Evolutionary conservation across 2,797 vertebrate species (phyloP).

Genomic region (Chromis chromis): DNA sequence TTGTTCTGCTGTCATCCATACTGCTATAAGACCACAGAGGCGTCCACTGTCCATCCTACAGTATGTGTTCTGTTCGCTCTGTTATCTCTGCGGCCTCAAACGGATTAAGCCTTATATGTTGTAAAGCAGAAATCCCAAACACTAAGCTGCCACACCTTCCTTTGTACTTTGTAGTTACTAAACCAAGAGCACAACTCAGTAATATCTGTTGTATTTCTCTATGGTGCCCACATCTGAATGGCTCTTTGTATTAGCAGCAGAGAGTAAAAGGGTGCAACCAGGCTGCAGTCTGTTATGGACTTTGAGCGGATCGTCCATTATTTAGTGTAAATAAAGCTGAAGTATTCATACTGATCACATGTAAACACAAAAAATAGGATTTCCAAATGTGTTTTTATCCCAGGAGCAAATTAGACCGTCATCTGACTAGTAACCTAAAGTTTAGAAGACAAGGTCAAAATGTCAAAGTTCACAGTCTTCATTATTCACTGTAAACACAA

Average conservation of each 20-base stretch:
- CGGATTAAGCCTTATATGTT: conserved; percentile 17
- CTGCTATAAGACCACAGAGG: conserved; percentile 10
- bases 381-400: not conserved
- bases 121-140: conserved; percentile 23
- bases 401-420: not conserved
- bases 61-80: conserved; percentile 4
- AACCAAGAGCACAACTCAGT: conserved; percentile 31
- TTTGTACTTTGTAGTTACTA: conserved; percentile 46
- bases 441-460: not conserved
- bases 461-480: not conserved
- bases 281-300: conserved; percentile 15
- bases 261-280: conserved; percentile 27
- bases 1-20: conserved; percentile 8
- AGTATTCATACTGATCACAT: conserved; percentile 9
- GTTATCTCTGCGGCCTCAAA: conserved; percentile 13
- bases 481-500: not conserved
- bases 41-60: not conserved
- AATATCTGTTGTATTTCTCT: conserved; percentile 23
- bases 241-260: conserved; percentile 39
- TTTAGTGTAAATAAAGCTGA: not conserved
- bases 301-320: conserved; percentile 4
- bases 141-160: conserved; percentile 47
- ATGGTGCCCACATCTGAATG: conserved; percentile 24
- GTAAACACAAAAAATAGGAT: not conserved
- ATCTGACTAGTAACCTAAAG: not conserved